Evolutionary conservation across 2,113 vertebrate species (phyloP).

Genomic region (Sylvilagus bachmani): DNA sequence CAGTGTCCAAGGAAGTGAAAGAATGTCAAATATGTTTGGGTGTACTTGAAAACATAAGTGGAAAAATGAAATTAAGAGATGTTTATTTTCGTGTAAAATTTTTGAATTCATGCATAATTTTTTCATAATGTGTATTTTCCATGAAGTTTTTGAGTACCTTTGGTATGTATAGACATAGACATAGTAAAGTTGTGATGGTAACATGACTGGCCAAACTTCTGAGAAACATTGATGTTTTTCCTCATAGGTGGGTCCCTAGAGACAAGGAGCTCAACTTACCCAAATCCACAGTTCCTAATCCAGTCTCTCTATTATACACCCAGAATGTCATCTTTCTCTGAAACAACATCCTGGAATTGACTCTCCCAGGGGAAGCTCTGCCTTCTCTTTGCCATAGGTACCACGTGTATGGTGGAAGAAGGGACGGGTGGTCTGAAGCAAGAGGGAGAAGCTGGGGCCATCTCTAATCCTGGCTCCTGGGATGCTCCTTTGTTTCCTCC

Average conservation of each 20-base stretch:
- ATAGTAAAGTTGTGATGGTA: not conserved
- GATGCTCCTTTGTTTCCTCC: not conserved
- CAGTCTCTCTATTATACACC: not conserved
- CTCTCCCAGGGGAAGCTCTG: not conserved
- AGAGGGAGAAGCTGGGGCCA: not conserved
- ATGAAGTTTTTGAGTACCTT: no score
- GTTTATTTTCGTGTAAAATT: no score
- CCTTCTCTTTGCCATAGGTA: not conserved
- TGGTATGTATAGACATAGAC: not conserved
- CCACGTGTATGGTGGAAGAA: not conserved
- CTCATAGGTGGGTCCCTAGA: not conserved
- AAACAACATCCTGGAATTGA: not conserved
- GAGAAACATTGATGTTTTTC: not conserved
- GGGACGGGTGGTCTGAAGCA: no score
- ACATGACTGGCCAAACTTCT: not conserved
- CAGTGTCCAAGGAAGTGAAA: slow-evolving; percentile 1
- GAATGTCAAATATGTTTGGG: not conserved
- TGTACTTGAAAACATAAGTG: not conserved
- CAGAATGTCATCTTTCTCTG: not conserved
- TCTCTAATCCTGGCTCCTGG: not conserved
- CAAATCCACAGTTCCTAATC: not conserved
- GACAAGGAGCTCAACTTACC: not conserved
- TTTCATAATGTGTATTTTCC: no score
- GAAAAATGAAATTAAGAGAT: no score
- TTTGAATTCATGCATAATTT: no score